phyloP scores from a whole-genome alignment of 2,888 invertebrate species.

The Epirrita christyi region DNA sequence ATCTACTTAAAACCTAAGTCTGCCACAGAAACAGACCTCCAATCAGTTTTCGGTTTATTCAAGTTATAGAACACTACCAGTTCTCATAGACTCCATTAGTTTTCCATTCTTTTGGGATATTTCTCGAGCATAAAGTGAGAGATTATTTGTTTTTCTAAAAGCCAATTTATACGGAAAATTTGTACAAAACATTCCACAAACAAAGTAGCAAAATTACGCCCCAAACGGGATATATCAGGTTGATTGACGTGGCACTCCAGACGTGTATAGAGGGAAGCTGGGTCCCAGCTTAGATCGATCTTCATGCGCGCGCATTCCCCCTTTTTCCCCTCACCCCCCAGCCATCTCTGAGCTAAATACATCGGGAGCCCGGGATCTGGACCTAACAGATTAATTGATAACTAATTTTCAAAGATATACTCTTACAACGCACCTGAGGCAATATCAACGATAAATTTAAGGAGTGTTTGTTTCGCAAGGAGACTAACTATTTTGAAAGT shows the following conservation, averaged over 20 bases:
- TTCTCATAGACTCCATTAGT: too few species aligned
- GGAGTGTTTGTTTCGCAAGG: too few species aligned
- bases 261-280: slow-evolving; percentile 26
- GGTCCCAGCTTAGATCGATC: slow-evolving; percentile 62
- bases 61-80: too few species aligned
- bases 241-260: not conserved
- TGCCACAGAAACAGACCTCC: too few species aligned
- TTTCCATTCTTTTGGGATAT: not conserved
- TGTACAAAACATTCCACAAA: not conserved
- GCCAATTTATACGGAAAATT: not conserved
- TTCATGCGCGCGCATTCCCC: slow-evolving; percentile 65
- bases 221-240: slow-evolving; percentile 1
- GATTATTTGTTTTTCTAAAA: not conserved
- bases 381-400: slow-evolving; percentile 32
- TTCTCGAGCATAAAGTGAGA: too few species aligned
- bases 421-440: slow-evolving; percentile 15
- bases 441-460: not conserved
- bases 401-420: slow-evolving; percentile 19
- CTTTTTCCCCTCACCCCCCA: slow-evolving; percentile 33
- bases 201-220: too few species aligned
- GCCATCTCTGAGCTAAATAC: slow-evolving; percentile 54
- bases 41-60: too few species aligned
- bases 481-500: not conserved
- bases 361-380: slow-evolving; percentile 52
- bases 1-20: too few species aligned